Base-by-base conservation (phyloP, 2,797 vertebrate species). In the Anguilla obscura region DNA sequence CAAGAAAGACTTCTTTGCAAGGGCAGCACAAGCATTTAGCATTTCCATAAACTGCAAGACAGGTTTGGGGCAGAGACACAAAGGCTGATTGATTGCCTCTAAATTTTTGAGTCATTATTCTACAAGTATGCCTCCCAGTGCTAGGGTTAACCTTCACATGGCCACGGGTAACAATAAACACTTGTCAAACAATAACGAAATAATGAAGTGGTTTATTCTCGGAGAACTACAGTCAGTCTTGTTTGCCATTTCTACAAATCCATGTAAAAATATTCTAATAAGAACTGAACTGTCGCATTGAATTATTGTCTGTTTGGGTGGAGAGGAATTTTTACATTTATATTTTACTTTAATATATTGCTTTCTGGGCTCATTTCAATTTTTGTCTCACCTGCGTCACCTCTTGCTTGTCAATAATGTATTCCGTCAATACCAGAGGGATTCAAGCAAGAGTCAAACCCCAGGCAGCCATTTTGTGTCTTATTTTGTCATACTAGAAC, bases 21-120 rank as follows among this genome's bases (percentile, higher is more conserved):
- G 90, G 93, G 93, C 91, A 89, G 90, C 89, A 91, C 93, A 92
- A 92, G 90, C 92, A 89, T 92, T 92, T 82, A 66, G 63, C 88
- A 95, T 95, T 96, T 94, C 92, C 93, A 95, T 95, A 94, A 94
- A 92, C 90, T 90, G 87, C 86, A 89, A 95, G 94, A 94, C 94
- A 94, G 93, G 92, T 93, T 94, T 95, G 95, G 93, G 95, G 91
- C 85, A 36, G 88, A 88, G 94, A 95, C 91, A 94, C 94, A 96
- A 96, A 95, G 92, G 92, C 91, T 96, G 96, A 96, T 95, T 95
- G 96, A 96, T 96, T 96, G 93, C 94, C 92, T 94, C 87, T 85
- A 93, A 93, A 96, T 95, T 88, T 93, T 93, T 92, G 92, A 87
- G 93, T 93, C 95, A 93, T 86, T 89, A 91, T 91, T 87, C 89